phyloP scores from a whole-genome alignment of 2,797 vertebrate species.

The Channallabes apus region DNA sequence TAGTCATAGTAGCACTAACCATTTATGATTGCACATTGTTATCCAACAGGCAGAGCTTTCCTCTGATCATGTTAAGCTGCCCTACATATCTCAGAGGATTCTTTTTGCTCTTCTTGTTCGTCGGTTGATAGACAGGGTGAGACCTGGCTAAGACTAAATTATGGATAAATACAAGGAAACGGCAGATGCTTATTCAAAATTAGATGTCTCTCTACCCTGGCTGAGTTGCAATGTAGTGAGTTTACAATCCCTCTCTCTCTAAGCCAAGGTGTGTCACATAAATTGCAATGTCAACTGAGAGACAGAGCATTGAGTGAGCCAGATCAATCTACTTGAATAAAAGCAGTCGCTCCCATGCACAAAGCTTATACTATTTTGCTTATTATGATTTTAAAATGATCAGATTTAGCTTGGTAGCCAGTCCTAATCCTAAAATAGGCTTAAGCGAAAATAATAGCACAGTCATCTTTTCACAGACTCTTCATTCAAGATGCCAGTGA shows the following conservation, averaged over 20 bases:
- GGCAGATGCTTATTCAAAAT: background rate
- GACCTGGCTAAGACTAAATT: no score
- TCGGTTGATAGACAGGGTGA: no score
- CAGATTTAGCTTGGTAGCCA: background rate
- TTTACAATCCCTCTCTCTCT: constrained; percentile 10
- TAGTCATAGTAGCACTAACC: no score
- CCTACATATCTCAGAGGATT: no score
- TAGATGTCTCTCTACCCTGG: background rate
- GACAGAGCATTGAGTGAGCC: constrained; percentile 16
- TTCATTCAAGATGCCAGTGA: constrained; percentile 27
- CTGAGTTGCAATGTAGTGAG: background rate
- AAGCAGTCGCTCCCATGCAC: constrained; percentile 1
- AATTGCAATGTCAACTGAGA: constrained; percentile 22
- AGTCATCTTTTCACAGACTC: background rate
- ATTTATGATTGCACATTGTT: no score
- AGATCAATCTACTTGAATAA: constrained; percentile 27
- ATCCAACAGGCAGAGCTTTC: no score
- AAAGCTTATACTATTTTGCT: constrained; percentile 14
- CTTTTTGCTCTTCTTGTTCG: no score
- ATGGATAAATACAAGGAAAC: background rate
- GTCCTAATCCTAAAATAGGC: no score
- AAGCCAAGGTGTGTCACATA: constrained; percentile 38
- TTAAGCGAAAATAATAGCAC: background rate
- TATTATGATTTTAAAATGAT: constrained; percentile 11
- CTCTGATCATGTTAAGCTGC: no score